Percentiles rank a stretch among this genome's conserved stretches.
Conservation (phyloP, 1,140 invertebrate genomes). For the Pararge aegeria region DNA sequence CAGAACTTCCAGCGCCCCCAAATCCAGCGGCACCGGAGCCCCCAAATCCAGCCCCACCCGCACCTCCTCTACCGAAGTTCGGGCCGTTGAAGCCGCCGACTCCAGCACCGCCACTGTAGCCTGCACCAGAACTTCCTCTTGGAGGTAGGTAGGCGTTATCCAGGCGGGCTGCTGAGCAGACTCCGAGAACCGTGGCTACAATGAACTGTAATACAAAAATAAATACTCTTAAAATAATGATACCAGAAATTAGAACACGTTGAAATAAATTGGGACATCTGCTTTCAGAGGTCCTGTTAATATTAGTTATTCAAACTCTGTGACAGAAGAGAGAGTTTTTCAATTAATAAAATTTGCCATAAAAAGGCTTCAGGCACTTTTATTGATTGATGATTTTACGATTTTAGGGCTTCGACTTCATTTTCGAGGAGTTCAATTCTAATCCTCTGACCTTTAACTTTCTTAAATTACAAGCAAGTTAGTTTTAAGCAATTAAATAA, state of each 20-base stretch:
- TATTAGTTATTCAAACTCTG: no score
- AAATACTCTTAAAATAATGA: neutral
- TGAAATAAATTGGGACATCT: no score
- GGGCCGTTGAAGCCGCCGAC: conserved; percentile 33
- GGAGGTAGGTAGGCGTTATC: conserved; percentile 84
- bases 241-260: neutral
- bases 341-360: no score
- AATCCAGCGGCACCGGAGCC: conserved; percentile 32
- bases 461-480: no score
- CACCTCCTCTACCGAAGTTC: conserved; percentile 38
- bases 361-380: no score
- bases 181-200: conserved; percentile 62
- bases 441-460: no score
- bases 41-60: conserved; percentile 8
- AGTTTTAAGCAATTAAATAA: no score
- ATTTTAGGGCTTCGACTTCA: no score
- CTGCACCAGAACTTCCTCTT: conserved; percentile 67
- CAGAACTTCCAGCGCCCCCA: conserved; percentile 24
- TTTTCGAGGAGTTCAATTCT: no score
- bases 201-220: conserved; percentile 51
- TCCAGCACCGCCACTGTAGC: conserved; percentile 51
- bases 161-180: conserved; percentile 76
- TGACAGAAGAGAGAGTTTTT: no score
- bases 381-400: no score
- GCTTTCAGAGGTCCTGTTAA: no score